A percentile compares a stretch with the other conserved stretches of the same genome.
Evolutionary conservation across 2,888 invertebrate genomes (phyloP).

Genomic region (Tachystola acroxantha): DNA sequence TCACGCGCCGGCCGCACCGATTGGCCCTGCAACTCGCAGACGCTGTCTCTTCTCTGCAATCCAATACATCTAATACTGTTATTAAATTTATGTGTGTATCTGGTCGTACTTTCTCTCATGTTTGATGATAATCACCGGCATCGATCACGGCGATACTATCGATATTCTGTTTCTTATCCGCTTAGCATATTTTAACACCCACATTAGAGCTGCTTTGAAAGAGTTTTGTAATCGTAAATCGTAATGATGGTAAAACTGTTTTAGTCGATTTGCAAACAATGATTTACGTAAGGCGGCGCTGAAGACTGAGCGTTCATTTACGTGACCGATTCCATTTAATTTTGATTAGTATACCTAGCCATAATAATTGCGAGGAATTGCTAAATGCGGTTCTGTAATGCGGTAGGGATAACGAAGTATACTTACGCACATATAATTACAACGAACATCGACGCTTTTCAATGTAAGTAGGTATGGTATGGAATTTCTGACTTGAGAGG

Average conservation of each 20-base stretch:
- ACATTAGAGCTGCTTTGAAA: constrained; percentile 22
- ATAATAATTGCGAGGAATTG: background rate
- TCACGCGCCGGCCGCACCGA: constrained; percentile 34
- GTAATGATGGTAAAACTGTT: constrained; percentile 5
- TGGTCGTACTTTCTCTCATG: constrained; percentile 61
- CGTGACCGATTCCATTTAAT: too few species aligned
- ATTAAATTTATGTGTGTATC: constrained; percentile 66
- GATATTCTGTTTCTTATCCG: constrained; percentile 44
- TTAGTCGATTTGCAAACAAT: constrained; percentile 6
- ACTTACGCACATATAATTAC: constrained; percentile 24
- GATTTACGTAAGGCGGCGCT: constrained; percentile 1
- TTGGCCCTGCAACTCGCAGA: constrained; percentile 61
- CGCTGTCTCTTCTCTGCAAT: constrained; percentile 52
- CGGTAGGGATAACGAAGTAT: constrained; percentile 29
- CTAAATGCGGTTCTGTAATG: constrained; percentile 26
- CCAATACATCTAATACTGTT: constrained; percentile 72
- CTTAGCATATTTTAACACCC: constrained; percentile 51
- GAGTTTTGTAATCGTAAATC: constrained; percentile 8
- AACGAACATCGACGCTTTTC: constrained; percentile 33
- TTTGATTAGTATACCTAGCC: too few species aligned
- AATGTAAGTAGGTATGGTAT: constrained; percentile 23
- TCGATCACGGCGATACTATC: constrained; percentile 55
- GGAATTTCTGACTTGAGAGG: constrained; percentile 52
- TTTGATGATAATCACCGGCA: constrained; percentile 54
- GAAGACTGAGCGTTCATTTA: background rate